Evolutionary conservation across 2,113 vertebrate genomes (phyloP), one percentile per base, ranked within the genome.

Genomic region (Pleuronectes platessa): DNA sequence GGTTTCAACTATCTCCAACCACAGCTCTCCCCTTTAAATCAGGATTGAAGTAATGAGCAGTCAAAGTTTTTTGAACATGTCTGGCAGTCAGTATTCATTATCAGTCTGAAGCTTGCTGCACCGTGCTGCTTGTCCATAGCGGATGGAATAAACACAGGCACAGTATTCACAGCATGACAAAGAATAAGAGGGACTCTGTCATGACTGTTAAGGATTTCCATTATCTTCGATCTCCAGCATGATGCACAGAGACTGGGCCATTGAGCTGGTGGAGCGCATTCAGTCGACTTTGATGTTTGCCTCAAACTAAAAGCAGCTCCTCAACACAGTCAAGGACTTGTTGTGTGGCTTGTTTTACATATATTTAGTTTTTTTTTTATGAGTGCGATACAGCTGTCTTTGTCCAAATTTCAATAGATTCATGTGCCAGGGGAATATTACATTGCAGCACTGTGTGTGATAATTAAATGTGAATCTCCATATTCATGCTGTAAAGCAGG

Each of bases 191-290:
- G 76, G 76, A 81, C 71, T 74, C 74, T 87, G 85, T 88, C 89
- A 84, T 58, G 75, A 78, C 60, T 84, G 76, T 79, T 90, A 87
- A 88, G 82, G 65, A 87, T 87, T 81, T 85, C 88, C 72, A 90
- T 90, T 86, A 87, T 90, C 72, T 79, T 83, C 76, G 68, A 74
- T 65, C 81, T 81, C 70, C 69, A 14, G 80, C 79, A 89, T 76
- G 73, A 79, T 73, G 72, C 70, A 37, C 64, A 45, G 61, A 75
- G 63, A 71, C 60, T 70, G 68, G 84, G 71, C 78, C 73, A 81
- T 6, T 69, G 83, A 88, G 67, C 79, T 74, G 83, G 72, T 85
- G 75, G 56, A 84, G 78, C 75, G 54, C 45, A 42, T 65, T 81
- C 55, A 62, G 26, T 31, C 76, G 62, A 79, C 68, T 75, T 82